Conservation (phyloP, 2,113 vertebrate species). For the Lathamus discolor region DNA sequence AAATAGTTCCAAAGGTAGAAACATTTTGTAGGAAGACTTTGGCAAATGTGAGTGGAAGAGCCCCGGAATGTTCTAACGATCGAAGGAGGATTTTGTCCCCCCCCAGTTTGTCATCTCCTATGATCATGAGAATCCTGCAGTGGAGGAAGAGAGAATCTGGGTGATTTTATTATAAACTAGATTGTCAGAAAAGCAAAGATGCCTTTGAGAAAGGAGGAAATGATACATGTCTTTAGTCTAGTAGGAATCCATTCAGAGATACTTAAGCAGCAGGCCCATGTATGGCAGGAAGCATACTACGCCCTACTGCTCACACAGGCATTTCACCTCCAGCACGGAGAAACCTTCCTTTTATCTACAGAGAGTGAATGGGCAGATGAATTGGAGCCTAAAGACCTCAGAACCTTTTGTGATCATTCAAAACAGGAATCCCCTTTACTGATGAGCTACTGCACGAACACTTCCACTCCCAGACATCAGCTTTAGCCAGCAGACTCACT, state of each 20-base stretch:
- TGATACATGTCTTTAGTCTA: background rate
- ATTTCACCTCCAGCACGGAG: background rate
- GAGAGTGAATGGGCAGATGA: background rate
- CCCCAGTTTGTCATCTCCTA: background rate
- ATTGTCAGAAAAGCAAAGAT: background rate
- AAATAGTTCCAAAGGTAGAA: background rate
- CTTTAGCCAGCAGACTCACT: background rate
- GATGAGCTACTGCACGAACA: background rate
- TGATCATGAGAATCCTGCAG: background rate
- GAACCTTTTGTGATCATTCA: background rate
- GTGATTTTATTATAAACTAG: background rate
- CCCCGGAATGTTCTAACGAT: background rate
- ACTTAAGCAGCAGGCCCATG: background rate
- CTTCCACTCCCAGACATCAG: background rate
- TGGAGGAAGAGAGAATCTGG: background rate
- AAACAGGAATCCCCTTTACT: background rate
- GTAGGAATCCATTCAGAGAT: background rate
- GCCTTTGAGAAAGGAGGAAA: background rate
- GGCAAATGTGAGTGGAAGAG: background rate
- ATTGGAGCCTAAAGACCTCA: background rate
- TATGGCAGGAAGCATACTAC: accelerated
- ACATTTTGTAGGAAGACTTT: background rate
- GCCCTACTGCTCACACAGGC: accelerated
- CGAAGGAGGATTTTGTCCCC: background rate
- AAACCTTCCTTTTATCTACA: background rate